Evolutionary conservation across 1,140 invertebrate species (phyloP).

Genomic region (Bombus confusus): DNA sequence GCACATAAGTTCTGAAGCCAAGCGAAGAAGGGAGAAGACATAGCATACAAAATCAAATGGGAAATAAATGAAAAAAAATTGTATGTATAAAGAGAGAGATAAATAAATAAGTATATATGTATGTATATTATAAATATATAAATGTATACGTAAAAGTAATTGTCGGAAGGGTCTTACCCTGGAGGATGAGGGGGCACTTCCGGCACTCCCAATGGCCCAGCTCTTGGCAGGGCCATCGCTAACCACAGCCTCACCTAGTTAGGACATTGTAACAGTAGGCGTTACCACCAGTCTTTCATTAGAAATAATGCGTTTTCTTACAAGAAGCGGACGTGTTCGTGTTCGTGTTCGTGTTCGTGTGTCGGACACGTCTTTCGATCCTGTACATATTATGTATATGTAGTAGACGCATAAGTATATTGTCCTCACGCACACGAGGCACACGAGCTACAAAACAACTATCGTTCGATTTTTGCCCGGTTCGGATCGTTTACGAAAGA

Average conservation of each 20-base stretch:
- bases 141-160: slow-evolving; percentile 78
- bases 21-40: slow-evolving; percentile 80
- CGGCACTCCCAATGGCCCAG: slow-evolving; percentile 82
- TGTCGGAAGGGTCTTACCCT: slow-evolving; percentile 85
- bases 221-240: slow-evolving; percentile 82
- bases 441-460: background rate
- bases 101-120: slow-evolving; percentile 28
- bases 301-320: slow-evolving; percentile 67
- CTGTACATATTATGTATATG: slow-evolving; percentile 13
- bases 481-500: background rate
- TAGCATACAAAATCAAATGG: slow-evolving; percentile 80
- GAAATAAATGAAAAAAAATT: slow-evolving; percentile 46
- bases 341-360: slow-evolving; percentile 15
- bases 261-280: slow-evolving; percentile 78
- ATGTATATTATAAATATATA: slow-evolving; percentile 30
- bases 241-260: slow-evolving; percentile 83
- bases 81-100: slow-evolving; percentile 17
- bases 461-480: background rate
- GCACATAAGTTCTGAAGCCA: slow-evolving; percentile 81
- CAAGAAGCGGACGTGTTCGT: slow-evolving; percentile 53
- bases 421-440: background rate
- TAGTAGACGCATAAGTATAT: slow-evolving; percentile 3
- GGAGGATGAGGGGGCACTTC: slow-evolving; percentile 84
- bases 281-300: slow-evolving; percentile 72
- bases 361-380: slow-evolving; percentile 8